phyloP scores from a whole-genome alignment of 1,140 invertebrate species.

The Drosophila triauraria region DNA sequence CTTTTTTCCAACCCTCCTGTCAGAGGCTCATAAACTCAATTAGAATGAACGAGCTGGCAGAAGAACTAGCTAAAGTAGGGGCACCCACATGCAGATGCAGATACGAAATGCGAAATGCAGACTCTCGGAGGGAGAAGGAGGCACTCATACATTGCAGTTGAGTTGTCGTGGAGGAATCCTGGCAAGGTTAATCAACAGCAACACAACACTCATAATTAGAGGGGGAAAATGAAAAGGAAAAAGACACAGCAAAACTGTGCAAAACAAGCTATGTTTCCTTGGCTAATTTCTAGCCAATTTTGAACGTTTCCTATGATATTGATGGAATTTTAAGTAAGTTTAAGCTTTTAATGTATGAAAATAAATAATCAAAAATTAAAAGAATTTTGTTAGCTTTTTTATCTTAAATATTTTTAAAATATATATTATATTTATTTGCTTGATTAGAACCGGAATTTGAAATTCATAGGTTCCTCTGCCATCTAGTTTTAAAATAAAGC shows the following conservation, averaged over 20 bases:
- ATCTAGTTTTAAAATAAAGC: too few relatives aligned
- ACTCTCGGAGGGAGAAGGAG: too few relatives aligned
- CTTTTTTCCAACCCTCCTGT: constrained; percentile 43
- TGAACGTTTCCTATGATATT: background rate
- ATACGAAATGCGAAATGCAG: constrained; percentile 14
- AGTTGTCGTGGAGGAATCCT: constrained; percentile 42
- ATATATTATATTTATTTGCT: too few relatives aligned
- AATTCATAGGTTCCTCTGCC: too few relatives aligned
- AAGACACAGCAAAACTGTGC: constrained; percentile 17
- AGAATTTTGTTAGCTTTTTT: too few relatives aligned
- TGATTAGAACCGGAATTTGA: too few relatives aligned
- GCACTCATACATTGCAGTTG: constrained; percentile 11
- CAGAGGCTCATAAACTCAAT: constrained; percentile 70
- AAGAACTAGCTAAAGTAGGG: constrained; percentile 37
- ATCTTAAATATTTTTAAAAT: too few relatives aligned
- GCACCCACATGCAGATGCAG: constrained; percentile 58
- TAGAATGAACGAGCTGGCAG: constrained; percentile 68
- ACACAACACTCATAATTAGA: constrained; percentile 66
- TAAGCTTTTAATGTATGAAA: background rate
- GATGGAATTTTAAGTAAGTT: background rate
- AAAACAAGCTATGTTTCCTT: constrained; percentile 29
- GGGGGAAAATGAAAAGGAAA: constrained; percentile 23
- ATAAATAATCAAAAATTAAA: background rate
- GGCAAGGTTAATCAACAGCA: constrained; percentile 56
- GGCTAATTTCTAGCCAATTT: background rate